Evolutionary conservation across 2,888 invertebrate genomes (phyloP), one percentile per base, ranked within the genome.

Genomic region (Ectemnius continuus): DNA sequence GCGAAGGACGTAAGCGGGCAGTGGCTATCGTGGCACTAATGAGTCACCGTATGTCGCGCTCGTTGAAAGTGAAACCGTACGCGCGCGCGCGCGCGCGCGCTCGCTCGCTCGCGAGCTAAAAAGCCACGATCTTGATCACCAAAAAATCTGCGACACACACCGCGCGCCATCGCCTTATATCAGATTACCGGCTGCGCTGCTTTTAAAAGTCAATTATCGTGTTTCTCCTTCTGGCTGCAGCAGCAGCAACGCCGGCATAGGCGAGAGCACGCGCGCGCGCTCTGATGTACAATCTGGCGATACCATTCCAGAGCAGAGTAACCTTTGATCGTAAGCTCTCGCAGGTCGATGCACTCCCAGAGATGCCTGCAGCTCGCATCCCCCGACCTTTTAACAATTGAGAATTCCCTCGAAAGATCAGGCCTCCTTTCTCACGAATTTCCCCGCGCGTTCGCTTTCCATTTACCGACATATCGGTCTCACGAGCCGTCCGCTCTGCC

Each of bases 371-470:
- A 14, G 36, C 28, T 56, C 28, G 47, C 52, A 59, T 73, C 28
- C 45, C 36, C 20, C 36, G 16, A 47, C 28, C 59, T 28, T n/a
- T 60, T 60, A 60, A 60, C n/a, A 28, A 28, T 14, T 56, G 45
- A 14, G 16, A 47, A 52, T 52, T 56, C 26, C 16, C 56, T 14
- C 23, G 56, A 60, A 3, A 28, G 61, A 65, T 66, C 59, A 20
- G 60, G 59, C 52, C n/a, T 48, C 58, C 71, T 70, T 80, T 80
- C 75, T 71, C 80, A 80, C 75, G 77, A 74, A 80, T 67, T 58
- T 70, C 73, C 68, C 57, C 59, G 36, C 5, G 47, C 64, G 18
- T 65, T 66, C 61, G 57, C 65, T 65, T 48, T 18, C 28, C 28
- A 26, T 23, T 61, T 56, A 48, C 61, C 64, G 66, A 13, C 52